phyloP scores from a whole-genome alignment of 2,113 vertebrate genomes.

The Psilopsiagon aurifrons region DNA sequence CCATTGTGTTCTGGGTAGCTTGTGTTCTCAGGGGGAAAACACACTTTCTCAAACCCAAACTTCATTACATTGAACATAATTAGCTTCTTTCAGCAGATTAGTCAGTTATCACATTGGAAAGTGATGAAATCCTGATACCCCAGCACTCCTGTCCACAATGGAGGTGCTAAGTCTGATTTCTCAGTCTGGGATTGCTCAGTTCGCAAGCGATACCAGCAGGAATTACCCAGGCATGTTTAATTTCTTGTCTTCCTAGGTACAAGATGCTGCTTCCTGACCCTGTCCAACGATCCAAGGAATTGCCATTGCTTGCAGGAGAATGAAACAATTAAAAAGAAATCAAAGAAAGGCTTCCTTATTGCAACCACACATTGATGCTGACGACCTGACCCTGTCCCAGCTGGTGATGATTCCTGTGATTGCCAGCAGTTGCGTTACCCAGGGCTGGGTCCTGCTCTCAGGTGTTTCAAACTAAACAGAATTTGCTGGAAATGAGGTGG shows the following conservation, averaged over 20 bases:
- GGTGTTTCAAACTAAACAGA: background rate
- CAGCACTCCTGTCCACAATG: slow-evolving; percentile 1
- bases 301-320: background rate
- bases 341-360: background rate
- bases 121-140: slow-evolving; percentile 48
- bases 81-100: slow-evolving; percentile 31
- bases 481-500: background rate
- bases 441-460: background rate
- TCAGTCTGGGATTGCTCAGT: slow-evolving; percentile 28
- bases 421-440: background rate
- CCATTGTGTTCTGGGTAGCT: background rate
- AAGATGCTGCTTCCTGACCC: background rate
- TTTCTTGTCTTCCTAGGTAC: background rate
- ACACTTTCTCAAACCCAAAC: background rate
- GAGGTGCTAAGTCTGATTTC: slow-evolving; percentile 19
- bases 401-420: background rate
- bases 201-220: background rate
- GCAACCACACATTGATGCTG: background rate
- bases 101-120: slow-evolving; percentile 35
- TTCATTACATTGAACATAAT: slow-evolving; percentile 20
- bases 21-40: slow-evolving; percentile 9
- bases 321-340: background rate
- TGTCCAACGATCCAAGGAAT: background rate
- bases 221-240: background rate
- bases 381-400: background rate